Conservation (phyloP, 2,888 invertebrate species). For the Latrodectus hesperus region DNA sequence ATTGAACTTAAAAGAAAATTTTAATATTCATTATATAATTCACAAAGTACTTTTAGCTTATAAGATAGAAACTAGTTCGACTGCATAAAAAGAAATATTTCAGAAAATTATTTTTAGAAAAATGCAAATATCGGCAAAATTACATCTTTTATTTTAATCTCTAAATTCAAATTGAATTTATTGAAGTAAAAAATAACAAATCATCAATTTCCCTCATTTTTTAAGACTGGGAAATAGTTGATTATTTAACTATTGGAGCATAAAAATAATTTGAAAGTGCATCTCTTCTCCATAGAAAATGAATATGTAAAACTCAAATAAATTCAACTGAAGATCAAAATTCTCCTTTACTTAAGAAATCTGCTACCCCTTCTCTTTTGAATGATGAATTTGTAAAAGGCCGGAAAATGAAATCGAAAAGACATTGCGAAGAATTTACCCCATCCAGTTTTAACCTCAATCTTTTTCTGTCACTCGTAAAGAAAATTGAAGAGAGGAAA, state of each 20-base stretch:
- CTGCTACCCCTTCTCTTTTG: not conserved
- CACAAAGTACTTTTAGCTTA: no score
- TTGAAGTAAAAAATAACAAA: no score
- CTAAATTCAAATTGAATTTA: no score
- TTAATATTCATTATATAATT: no score
- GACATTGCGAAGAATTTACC: conserved; percentile 28
- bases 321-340: not conserved
- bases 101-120: no score
- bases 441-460: conserved; percentile 34
- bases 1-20: no score
- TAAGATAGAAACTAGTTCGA: no score
- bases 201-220: no score
- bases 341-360: not conserved
- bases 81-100: no score
- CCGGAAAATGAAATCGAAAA: not conserved
- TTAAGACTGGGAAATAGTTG: not conserved
- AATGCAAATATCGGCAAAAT: no score
- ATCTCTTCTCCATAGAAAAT: not conserved
- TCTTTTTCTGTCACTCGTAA: conserved; percentile 13
- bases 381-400: not conserved
- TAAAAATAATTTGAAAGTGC: not conserved
- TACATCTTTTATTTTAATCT: no score
- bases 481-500: conserved; percentile 22
- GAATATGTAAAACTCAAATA: not conserved
- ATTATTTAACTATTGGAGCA: not conserved